Conservation (phyloP, 2,797 vertebrate genomes). For the Pristis pectinata region DNA sequence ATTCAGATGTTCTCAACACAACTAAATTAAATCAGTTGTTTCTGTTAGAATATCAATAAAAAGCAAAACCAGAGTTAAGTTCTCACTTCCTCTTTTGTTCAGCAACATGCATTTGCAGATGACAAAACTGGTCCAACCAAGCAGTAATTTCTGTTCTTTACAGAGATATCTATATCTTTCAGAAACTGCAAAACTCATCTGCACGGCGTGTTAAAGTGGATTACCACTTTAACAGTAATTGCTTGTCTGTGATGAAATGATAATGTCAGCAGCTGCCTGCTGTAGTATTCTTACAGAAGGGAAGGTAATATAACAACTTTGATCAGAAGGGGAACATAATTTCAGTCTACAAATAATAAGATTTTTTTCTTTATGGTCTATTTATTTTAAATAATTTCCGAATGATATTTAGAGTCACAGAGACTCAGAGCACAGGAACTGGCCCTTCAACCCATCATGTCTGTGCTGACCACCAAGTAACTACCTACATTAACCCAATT, state of each 20-base stretch:
- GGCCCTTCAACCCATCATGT: no score
- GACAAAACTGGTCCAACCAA: neutral
- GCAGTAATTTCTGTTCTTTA: neutral
- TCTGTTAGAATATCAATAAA: neutral
- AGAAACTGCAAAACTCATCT: neutral
- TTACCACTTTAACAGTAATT: neutral
- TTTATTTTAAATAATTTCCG: neutral
- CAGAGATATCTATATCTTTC: neutral
- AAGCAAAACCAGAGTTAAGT: neutral
- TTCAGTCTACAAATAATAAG: neutral
- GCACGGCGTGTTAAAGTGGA: neutral
- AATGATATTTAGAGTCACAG: neutral
- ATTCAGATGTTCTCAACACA: neutral
- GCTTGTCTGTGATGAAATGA: neutral
- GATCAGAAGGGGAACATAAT: neutral
- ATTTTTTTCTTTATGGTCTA: neutral
- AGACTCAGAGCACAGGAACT: no score
- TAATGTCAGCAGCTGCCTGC: neutral
- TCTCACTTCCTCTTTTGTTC: neutral
- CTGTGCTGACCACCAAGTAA: no score
- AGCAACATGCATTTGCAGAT: neutral
- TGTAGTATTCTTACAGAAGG: neutral
- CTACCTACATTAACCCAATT: no score
- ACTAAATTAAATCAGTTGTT: neutral
- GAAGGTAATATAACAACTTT: neutral